Percentiles rank a stretch among this genome's conserved stretches.
Conservation (phyloP, 2,797 vertebrate genomes). For the Cephalopachus bancanus region DNA sequence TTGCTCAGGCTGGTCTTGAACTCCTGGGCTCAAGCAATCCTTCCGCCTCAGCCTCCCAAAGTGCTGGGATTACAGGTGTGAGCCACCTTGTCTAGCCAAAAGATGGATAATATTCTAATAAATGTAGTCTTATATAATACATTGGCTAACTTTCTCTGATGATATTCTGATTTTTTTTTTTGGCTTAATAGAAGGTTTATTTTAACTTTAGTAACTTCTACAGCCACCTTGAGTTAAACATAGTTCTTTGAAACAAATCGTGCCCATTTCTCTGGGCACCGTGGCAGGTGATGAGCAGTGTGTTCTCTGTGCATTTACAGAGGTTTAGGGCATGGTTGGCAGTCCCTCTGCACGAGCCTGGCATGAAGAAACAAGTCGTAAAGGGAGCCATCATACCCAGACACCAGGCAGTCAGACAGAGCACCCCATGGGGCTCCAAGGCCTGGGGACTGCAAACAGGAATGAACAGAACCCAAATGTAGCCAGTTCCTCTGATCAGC, state of each 20-base stretch:
- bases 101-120: background rate
- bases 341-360: conserved; percentile 83
- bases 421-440: conserved; percentile 79
- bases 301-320: conserved; percentile 82
- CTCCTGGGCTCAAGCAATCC: no score
- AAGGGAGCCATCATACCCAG: conserved; percentile 79
- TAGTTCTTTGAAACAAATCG: background rate
- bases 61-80: no score
- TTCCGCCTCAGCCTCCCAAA: no score
- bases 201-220: conserved; percentile 20
- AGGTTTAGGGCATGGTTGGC: conserved; percentile 84
- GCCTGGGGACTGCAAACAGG: conserved; percentile 80
- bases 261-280: conserved; percentile 80
- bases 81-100: no score
- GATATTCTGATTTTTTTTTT: background rate
- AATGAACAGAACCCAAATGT: conserved; percentile 84
- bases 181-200: background rate
- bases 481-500: conserved; percentile 39
- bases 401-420: conserved; percentile 86
- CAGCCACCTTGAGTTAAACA: conserved; percentile 46
- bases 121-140: background rate
- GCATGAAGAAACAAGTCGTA: conserved; percentile 83
- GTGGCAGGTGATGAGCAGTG: conserved; percentile 65
- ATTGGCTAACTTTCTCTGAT: conserved; percentile 25
- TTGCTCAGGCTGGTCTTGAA: no score